Conservation (phyloP, 2,113 vertebrate species). For the Mesoclemmys tuberculata region DNA sequence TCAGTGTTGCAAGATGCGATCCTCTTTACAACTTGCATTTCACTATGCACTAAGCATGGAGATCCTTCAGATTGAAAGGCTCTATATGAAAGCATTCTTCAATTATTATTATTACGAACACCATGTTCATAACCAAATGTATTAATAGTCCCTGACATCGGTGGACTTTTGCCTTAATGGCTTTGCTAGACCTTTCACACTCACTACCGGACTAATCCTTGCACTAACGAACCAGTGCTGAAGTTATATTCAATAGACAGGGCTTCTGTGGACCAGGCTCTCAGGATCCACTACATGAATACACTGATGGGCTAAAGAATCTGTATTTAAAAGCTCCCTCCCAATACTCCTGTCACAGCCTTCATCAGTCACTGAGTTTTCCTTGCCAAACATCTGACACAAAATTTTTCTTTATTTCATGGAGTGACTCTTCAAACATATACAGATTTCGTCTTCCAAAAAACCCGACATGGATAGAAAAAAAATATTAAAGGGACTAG, state of each 20-base stretch:
- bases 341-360: constrained; percentile 26
- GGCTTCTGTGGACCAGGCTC: constrained; percentile 62
- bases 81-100: constrained; percentile 27
- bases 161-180: constrained; percentile 48
- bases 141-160: constrained; percentile 48
- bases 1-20: constrained; percentile 12
- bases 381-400: constrained; percentile 60
- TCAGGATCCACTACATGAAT: constrained; percentile 70
- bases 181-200: constrained; percentile 69
- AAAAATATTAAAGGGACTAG: constrained; percentile 42
- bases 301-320: constrained; percentile 63
- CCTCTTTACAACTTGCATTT: constrained; percentile 6
- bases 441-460: constrained; percentile 69
- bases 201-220: constrained; percentile 68
- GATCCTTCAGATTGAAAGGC: constrained; percentile 58
- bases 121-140: not conserved
- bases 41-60: constrained; percentile 57
- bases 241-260: constrained; percentile 64
- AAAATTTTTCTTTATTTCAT: constrained; percentile 73
- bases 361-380: constrained; percentile 60
- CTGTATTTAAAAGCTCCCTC: constrained; percentile 43
- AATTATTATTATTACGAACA: constrained; percentile 71
- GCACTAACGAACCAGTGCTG: constrained; percentile 43
- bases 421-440: constrained; percentile 66
- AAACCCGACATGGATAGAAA: constrained; percentile 8